These are phyloP conservation scores for Rhagoletis pomonella DNA, from an alignment of 1,140 invertebrate genomes.

Conservation along the genomic window DNA sequence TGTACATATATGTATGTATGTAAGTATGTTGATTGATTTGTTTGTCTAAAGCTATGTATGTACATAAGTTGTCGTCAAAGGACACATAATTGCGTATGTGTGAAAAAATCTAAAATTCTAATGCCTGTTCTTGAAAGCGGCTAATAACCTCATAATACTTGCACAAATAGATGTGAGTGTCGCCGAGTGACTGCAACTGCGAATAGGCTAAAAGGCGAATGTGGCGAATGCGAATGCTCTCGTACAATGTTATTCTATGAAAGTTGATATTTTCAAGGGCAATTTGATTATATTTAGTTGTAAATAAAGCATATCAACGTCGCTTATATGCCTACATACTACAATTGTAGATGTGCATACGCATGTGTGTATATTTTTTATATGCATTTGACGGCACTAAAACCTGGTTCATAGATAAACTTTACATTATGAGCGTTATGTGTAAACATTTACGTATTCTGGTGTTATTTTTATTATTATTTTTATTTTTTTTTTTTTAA, in stretches of 20 bases:
- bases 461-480: too few relatives aligned
- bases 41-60: not conserved
- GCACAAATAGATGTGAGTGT: not conserved
- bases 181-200: constrained; percentile 36
- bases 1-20: not conserved
- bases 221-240: constrained; percentile 44
- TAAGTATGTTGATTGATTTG: not conserved
- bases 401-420: not conserved
- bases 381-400: not conserved
- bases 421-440: too few relatives aligned
- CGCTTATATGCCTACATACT: constrained; percentile 8
- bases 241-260: constrained; percentile 50
- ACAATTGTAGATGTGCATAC: not conserved
- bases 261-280: constrained; percentile 51
- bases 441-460: too few relatives aligned
- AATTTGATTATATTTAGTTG: constrained; percentile 53
- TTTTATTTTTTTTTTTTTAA: too few relatives aligned
- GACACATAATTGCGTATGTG: not conserved
- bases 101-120: constrained; percentile 38
- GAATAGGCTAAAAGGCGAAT: constrained; percentile 40
- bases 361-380: not conserved
- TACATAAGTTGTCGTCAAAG: not conserved
- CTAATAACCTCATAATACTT: constrained; percentile 40
- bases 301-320: constrained; percentile 37
- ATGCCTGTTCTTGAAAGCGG: constrained; percentile 35